Evolutionary conservation across 2,113 vertebrate species (phyloP).

Genomic region (Cyphomyrus plagiostoma): DNA sequence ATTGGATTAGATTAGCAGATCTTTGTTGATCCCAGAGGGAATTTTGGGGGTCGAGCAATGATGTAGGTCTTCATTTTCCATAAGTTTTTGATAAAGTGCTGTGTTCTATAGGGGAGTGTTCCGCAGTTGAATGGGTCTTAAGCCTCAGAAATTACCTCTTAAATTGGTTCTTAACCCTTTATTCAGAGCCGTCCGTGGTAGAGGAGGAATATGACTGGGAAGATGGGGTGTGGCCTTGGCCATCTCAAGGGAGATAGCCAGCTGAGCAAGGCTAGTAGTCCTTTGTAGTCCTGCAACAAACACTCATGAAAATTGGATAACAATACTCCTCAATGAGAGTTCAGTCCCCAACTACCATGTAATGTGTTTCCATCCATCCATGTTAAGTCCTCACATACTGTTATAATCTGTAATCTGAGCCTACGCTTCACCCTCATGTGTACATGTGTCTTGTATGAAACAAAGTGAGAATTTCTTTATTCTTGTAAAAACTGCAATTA

Average conservation of each 20-base stretch:
- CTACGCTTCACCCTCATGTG: not conserved
- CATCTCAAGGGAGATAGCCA: too few species aligned
- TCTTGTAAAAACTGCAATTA: not conserved
- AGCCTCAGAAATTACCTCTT: not conserved
- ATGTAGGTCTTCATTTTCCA: not conserved
- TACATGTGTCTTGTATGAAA: not conserved
- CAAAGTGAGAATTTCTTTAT: not conserved
- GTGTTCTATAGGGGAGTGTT: not conserved
- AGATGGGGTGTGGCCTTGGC: not conserved
- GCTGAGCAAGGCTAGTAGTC: not conserved
- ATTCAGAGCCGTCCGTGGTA: not conserved
- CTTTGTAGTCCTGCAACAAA: not conserved
- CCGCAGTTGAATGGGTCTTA: not conserved
- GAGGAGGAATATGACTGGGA: not conserved
- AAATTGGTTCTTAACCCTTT: not conserved
- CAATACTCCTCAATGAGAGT: not conserved
- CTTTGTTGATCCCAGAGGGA: not conserved
- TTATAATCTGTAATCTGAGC: too few species aligned
- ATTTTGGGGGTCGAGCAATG: not conserved
- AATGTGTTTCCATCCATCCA: not conserved
- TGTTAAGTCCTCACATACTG: too few species aligned
- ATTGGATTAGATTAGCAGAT: not conserved
- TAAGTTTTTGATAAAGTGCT: not conserved
- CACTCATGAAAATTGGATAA: not conserved
- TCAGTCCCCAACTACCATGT: not conserved